Evolutionary conservation across 2,888 invertebrate genomes (phyloP), one percentile per base, ranked within the genome.

Genomic region (Cremastobaeus sp.): DNA sequence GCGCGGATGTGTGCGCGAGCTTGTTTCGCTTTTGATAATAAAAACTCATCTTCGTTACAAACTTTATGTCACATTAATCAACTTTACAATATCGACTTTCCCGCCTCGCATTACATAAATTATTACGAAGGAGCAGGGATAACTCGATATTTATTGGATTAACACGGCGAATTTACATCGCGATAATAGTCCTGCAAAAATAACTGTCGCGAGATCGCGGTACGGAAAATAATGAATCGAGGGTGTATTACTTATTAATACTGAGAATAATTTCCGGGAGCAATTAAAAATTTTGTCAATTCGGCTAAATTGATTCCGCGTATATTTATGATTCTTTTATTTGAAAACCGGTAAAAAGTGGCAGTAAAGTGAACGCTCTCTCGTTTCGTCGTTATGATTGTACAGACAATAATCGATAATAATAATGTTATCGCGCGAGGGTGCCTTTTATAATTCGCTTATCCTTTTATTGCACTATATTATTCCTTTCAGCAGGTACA

Each of bases 401-500:
- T 17, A 28, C 11, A 0, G 39, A 6, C 17, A 54, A 54, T 39
- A 39, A 25, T 15, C 52, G 20, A 54, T 41, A 30, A 41, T 28
- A 28, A 54, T 39, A 25, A 39, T 39, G 15, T 11, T 25, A 8
- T 11, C 4, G 17, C 5, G 12, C 17, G 34, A 48, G 20, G 15
- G 47, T 21, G n/a, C 25, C 47, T 50, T 60, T 57, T 66, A 47
- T 66, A 34, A 52, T 59, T 59, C 15, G 39, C 48, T 66, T 57
- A 50, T 59, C 43, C 45, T 34, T 70, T 55, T 32, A 70, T 55
- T 62, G 39, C 52, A 52, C 45, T 59, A 52, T 59, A 59, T 45
- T 59, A 59, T 52, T 30, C 47, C 28, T 28, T 60, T 70, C 47
- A 50, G 48, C 35, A 48, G 55, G 62, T 64, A 57, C 35, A 70